phyloP scores from a whole-genome alignment of 2,113 vertebrate genomes.

The Pontoporia blainvillei region DNA sequence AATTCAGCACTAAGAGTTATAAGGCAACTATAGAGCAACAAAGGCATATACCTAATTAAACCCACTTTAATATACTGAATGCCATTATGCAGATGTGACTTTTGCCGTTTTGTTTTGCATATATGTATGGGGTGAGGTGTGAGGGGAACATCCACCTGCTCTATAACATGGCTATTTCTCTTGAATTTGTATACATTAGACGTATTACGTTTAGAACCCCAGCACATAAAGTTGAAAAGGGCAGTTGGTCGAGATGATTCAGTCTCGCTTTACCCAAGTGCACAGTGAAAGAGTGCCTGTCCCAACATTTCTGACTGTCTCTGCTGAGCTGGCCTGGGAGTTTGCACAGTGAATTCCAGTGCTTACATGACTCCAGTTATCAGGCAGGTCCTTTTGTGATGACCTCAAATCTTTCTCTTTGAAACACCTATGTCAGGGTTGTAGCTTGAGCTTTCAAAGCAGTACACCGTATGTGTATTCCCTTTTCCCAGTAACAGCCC shows the following conservation, averaged over 20 bases:
- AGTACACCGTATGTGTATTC: accelerated
- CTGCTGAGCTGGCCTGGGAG: neutral
- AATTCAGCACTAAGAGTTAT: neutral
- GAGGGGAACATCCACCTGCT: neutral
- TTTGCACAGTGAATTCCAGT: neutral
- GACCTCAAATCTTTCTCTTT: neutral
- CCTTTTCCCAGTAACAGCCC: neutral
- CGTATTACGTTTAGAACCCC: neutral
- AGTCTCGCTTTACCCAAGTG: accelerated
- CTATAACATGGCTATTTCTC: neutral
- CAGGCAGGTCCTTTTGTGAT: neutral
- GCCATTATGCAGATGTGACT: neutral
- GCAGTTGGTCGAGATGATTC: neutral
- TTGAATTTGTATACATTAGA: neutral
- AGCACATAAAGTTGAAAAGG: neutral
- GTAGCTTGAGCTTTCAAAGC: neutral
- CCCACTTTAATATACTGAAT: neutral
- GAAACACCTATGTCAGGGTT: neutral
- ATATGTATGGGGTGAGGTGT: neutral
- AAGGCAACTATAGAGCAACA: neutral
- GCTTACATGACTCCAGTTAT: neutral
- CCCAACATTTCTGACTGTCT: neutral
- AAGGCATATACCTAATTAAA: neutral
- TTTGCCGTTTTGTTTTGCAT: neutral
- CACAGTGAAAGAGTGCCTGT: neutral